These are phyloP conservation scores for Toxostoma redivivum DNA, from an alignment of 2,113 vertebrate species.

Conservation along the genomic window DNA sequence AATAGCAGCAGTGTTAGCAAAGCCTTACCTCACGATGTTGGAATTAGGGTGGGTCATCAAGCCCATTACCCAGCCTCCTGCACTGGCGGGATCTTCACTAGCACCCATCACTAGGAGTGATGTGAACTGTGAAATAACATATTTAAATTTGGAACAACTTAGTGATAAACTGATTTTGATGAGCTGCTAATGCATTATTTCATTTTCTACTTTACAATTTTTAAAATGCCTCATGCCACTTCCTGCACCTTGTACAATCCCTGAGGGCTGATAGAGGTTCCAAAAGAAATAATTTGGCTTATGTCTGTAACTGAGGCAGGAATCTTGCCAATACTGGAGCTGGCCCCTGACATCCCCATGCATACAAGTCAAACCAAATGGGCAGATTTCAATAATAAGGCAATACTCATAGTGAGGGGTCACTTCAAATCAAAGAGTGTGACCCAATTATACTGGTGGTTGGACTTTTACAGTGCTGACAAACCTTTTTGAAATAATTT, in stretches of 20 bases:
- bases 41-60: slow-evolving; percentile 69
- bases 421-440: background rate
- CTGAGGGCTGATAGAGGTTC: background rate
- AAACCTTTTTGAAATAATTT: background rate
- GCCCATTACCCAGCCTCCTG: slow-evolving; percentile 33
- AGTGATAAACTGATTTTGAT: background rate
- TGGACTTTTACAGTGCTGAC: background rate
- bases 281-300: background rate
- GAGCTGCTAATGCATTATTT: background rate
- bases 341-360: background rate
- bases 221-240: background rate
- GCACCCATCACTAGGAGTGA: slow-evolving; percentile 57
- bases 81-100: slow-evolving; percentile 33
- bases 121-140: slow-evolving; percentile 49
- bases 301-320: background rate
- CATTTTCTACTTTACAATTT: background rate
- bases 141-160: background rate
- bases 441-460: background rate
- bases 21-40: slow-evolving; percentile 64
- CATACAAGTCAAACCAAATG: background rate
- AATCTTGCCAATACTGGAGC: background rate
- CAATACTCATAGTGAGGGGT: background rate
- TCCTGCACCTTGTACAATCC: background rate
- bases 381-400: background rate
- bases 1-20: background rate